These are phyloP conservation scores for Ennomos quercinarius DNA, from an alignment of 2,888 invertebrate species.

Conservation along the genomic window DNA sequence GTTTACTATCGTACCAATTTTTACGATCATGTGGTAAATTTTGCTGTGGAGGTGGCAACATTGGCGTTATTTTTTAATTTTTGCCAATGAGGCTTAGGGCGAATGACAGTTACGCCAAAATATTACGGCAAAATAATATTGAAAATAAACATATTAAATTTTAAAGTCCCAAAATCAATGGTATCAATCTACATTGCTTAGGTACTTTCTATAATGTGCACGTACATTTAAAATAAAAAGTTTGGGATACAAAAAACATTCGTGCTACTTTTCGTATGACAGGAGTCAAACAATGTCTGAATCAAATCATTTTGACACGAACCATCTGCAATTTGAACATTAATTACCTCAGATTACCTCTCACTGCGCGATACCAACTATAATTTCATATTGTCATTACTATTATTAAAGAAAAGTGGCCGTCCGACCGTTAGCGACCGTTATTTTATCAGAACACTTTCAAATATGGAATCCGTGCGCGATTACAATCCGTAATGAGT, in stretches of 20 bases:
- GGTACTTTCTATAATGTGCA: too few species aligned
- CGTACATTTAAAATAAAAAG: too few species aligned
- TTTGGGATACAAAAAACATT: not conserved
- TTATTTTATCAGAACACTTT: conserved; percentile 54
- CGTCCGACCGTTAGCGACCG: conserved; percentile 54
- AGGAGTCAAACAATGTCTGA: conserved; percentile 25
- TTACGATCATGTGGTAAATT: too few species aligned
- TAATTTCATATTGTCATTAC: conserved; percentile 54
- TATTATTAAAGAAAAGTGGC: conserved; percentile 48
- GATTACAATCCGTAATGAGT: conserved; percentile 51
- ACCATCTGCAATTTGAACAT: conserved; percentile 43
- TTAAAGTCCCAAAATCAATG: too few species aligned
- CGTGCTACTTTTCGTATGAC: conserved; percentile 14
- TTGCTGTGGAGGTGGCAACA: too few species aligned
- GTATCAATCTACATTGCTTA: too few species aligned
- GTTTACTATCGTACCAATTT: too few species aligned
- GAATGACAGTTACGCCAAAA: too few species aligned
- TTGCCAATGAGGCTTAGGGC: too few species aligned
- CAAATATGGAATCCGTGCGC: conserved; percentile 57
- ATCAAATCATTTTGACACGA: conserved; percentile 37
- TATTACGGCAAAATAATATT: too few species aligned
- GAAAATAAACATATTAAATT: too few species aligned
- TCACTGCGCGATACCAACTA: conserved; percentile 37
- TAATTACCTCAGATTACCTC: conserved; percentile 47
- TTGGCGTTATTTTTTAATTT: too few species aligned